A percentile compares a stretch with the other conserved stretches of the same genome.
phyloP scores from a whole-genome alignment of 1,140 invertebrate genomes.

The Pachypsylla venusta region DNA sequence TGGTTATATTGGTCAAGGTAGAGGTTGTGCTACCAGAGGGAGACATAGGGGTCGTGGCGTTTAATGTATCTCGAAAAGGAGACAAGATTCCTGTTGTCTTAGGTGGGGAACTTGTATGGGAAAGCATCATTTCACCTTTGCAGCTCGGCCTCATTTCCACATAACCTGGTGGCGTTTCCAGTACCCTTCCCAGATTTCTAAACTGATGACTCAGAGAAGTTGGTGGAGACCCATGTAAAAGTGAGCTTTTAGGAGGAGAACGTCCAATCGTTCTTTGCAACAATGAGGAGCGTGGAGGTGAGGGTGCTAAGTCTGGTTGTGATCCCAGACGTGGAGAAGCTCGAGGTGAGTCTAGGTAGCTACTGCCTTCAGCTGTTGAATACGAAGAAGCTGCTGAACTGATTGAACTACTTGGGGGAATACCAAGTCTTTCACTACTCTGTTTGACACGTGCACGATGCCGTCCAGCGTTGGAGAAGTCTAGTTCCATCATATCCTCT shows the following conservation, averaged over 20 bases:
- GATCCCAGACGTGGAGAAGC: conserved; percentile 20
- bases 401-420: conserved; percentile 16
- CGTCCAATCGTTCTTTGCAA: conserved; percentile 17
- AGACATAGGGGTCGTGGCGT: too few relatives aligned
- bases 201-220: conserved; percentile 14
- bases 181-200: conserved; percentile 20
- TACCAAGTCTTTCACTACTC: conserved; percentile 20
- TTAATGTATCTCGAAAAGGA: too few relatives aligned
- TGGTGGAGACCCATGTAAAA: conserved; percentile 17
- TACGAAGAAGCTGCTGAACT: conserved; percentile 21
- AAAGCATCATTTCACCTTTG: conserved; percentile 11
- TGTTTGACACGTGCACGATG: conserved; percentile 15
- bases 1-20: background rate
- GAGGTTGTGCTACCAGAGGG: background rate
- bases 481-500: conserved; percentile 65
- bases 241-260: conserved; percentile 20
- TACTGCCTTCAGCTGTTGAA: conserved; percentile 22
- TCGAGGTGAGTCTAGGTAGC: conserved; percentile 23
- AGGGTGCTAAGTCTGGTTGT: conserved; percentile 7
- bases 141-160: conserved; percentile 26
- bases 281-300: conserved; percentile 17
- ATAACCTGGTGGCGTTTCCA: conserved; percentile 24
- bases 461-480: conserved; percentile 38
- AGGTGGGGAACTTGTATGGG: conserved; percentile 15
- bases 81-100: background rate